These are phyloP conservation scores for Chaetophractus vellerosus DNA, from an alignment of 2,797 vertebrate genomes.

Conservation along the genomic window DNA sequence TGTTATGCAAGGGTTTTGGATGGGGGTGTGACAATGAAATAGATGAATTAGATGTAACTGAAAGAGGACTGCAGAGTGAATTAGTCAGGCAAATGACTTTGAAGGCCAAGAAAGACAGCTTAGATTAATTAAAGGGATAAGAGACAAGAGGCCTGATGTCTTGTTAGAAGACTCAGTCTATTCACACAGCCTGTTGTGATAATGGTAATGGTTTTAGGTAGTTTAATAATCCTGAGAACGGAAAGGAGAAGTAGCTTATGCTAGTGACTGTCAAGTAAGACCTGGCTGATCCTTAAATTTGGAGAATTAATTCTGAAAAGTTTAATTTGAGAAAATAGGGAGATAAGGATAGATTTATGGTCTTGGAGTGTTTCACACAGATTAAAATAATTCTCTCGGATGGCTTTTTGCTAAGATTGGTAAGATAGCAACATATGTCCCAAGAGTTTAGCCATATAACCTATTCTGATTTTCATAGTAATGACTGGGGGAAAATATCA, in stretches of 20 bases:
- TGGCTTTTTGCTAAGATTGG: constrained; percentile 2
- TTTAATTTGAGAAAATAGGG: constrained; percentile 12
- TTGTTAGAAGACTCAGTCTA: background rate
- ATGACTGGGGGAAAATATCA: background rate
- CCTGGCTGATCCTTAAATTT: background rate
- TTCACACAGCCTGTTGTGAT: background rate
- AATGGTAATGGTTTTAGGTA: background rate
- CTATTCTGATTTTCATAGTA: constrained; percentile 3
- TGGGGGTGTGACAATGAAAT: background rate
- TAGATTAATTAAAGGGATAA: background rate
- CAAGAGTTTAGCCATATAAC: background rate
- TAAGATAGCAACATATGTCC: background rate
- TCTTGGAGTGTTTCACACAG: constrained; percentile 39
- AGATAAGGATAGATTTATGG: background rate
- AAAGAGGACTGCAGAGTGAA: constrained; percentile 36
- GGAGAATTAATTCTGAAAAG: constrained; percentile 21
- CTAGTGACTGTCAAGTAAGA: background rate
- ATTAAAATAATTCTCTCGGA: constrained; percentile 15
- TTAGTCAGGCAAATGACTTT: background rate
- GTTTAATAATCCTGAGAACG: background rate
- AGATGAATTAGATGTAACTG: background rate
- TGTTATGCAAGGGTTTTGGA: constrained; percentile 38
- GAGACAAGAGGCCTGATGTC: background rate
- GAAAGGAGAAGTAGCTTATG: constrained; percentile 19
- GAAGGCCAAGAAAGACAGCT: constrained; percentile 16